Conservation (phyloP, 2,113 vertebrate genomes). For the Tychaedon coryphoeus region DNA sequence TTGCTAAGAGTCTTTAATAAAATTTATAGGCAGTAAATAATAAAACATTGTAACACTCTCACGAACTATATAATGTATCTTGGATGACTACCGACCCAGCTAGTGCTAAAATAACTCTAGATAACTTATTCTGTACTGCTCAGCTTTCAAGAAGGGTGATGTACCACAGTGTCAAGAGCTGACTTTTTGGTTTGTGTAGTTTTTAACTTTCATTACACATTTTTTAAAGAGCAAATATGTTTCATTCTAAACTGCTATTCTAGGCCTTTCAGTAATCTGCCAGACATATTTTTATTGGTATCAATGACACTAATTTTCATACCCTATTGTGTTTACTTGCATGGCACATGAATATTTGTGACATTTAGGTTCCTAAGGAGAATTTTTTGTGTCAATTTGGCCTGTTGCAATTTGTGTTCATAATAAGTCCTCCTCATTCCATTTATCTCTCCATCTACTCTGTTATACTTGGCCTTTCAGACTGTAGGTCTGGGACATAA, state of each 20-base stretch:
- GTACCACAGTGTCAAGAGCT: background rate
- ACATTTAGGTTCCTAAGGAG: conserved; percentile 48
- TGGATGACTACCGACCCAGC: background rate
- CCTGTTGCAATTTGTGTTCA: conserved; percentile 24
- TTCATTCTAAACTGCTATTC: background rate
- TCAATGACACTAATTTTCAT: conserved; percentile 35
- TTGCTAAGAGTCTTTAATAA: background rate
- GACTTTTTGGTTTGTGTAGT: background rate
- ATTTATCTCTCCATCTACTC: background rate
- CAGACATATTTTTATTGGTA: conserved; percentile 27
- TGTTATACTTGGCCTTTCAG: background rate
- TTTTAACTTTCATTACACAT: background rate
- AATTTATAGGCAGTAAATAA: background rate
- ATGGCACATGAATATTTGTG: conserved; percentile 40
- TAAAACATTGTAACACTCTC: background rate
- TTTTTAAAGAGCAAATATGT: background rate
- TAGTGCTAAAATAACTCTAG: background rate
- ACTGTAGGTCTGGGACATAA: background rate
- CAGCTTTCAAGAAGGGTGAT: background rate
- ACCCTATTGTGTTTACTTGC: conserved; percentile 7
- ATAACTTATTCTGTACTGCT: background rate
- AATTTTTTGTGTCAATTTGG: conserved; percentile 40
- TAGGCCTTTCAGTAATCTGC: background rate
- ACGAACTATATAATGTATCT: background rate
- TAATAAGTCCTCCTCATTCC: background rate